Base-by-base conservation (phyloP, 2,113 vertebrate genomes). In the Egretta garzetta region DNA sequence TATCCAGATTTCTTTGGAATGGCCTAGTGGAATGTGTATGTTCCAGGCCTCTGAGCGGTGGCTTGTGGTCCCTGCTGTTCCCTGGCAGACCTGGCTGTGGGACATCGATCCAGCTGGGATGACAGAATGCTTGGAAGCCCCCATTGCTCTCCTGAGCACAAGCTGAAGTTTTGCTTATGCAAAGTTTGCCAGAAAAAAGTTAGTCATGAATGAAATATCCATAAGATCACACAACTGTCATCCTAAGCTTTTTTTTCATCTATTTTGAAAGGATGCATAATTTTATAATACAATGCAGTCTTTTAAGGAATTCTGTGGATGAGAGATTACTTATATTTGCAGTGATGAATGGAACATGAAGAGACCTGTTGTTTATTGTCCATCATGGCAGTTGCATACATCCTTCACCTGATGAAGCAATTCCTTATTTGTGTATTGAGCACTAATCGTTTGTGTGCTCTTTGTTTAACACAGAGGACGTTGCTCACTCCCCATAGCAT, bases 91-190 rank as follows among this genome's bases (percentile, higher is more conserved):
- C 50, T 71, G 59, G 60, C 88, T 75, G 47, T 4, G 32, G 52
- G 49, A 92, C 3, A 2, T 21, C 1, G 2, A 89, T 79, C 39
- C 80, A 87, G 39, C 64, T 5, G 3, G 59, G 58, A 93, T 89
- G 86, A 95, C 56, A 66, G 80, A 95, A 97, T 83, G 21, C 71
- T 97, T 93, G 66, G 80, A 96, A 90, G 79, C 33, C 75, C 43
- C 60, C 33, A 64, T 60, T 27, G 9, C 32, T 66, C 79, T 94
- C 53, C 72, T 83, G 52, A 86, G 80, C 52, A 52, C 30, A 73
- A 88, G 79, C 18, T 77, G 62, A 97, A 93, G 62, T 76, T 90
- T 60, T 80, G 68, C 75, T 91, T 94, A 83, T 17, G 26, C 10
- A 20, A 70, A 84, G 33, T 88, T 96, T 95, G 72, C 76, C 88